Evolutionary conservation across 2,888 invertebrate genomes (phyloP).

Genomic region (Prosopocoilus inquinatus): DNA sequence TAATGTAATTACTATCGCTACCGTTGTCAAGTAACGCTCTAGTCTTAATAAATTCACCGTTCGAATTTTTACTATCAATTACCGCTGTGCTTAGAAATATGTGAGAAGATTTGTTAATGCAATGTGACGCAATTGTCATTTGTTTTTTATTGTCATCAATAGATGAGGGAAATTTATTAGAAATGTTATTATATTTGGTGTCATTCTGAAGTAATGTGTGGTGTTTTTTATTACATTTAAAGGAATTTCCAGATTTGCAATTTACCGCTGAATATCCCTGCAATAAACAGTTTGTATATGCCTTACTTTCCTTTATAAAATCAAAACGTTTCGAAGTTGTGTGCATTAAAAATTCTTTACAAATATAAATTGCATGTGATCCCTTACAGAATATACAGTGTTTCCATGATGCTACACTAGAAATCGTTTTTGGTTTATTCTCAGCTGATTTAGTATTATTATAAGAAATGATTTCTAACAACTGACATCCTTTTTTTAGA

Average conservation of each 20-base stretch:
- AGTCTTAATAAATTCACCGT: not conserved
- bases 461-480: constrained; percentile 7
- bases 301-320: not conserved
- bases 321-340: not conserved
- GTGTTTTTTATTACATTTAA: not conserved
- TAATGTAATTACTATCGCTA: no score
- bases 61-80: not conserved
- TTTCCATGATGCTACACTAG: not conserved
- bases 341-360: not conserved
- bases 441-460: not conserved
- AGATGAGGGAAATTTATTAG: no score
- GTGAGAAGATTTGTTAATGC: not conserved
- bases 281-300: not conserved
- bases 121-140: not conserved
- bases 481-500: constrained; percentile 7
- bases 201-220: not conserved
- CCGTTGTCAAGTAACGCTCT: constrained; percentile 4
- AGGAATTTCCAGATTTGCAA: no score
- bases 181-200: no score
- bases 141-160: not conserved
- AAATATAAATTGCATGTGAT: not conserved
- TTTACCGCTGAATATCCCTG: no score
- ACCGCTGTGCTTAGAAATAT: constrained; percentile 6
- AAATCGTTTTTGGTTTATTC: not conserved
- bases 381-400: not conserved